These are phyloP conservation scores for Eriocheir sinensis DNA, from an alignment of 1,140 invertebrate species.

Conservation along the genomic window DNA sequence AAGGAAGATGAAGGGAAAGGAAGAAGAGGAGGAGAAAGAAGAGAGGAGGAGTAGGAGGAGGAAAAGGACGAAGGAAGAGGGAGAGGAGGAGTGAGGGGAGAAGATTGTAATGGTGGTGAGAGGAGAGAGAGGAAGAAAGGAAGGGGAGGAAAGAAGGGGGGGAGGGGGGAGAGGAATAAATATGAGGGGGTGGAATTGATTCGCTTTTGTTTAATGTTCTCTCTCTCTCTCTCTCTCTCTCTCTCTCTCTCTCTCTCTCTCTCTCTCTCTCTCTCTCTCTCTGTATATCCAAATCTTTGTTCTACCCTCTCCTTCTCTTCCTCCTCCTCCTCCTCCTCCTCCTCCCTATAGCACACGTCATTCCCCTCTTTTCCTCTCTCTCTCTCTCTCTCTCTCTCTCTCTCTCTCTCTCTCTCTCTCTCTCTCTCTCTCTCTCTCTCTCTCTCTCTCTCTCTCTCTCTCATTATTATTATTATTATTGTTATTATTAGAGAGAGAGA, in stretches of 20 bases:
- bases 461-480: too few relatives aligned
- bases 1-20: not conserved
- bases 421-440: too few relatives aligned
- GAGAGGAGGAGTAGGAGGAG: not conserved
- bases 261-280: constrained; percentile 10
- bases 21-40: not conserved
- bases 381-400: too few relatives aligned
- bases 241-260: not conserved
- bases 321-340: too few relatives aligned
- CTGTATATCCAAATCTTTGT: too few relatives aligned
- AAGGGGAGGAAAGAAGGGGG: not conserved
- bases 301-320: not conserved
- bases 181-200: too few relatives aligned
- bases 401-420: not conserved
- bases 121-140: not conserved
- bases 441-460: too few relatives aligned
- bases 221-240: not conserved
- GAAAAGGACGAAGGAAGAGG: not conserved
- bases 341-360: not conserved
- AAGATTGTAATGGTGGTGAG: not conserved
- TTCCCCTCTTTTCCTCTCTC: too few relatives aligned
- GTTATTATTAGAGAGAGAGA: too few relatives aligned
- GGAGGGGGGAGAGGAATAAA: not conserved
- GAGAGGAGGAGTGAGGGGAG: not conserved
- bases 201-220: not conserved